phyloP scores from a whole-genome alignment of 2,888 invertebrate genomes.

The Prosopocoilus inquinatus region DNA sequence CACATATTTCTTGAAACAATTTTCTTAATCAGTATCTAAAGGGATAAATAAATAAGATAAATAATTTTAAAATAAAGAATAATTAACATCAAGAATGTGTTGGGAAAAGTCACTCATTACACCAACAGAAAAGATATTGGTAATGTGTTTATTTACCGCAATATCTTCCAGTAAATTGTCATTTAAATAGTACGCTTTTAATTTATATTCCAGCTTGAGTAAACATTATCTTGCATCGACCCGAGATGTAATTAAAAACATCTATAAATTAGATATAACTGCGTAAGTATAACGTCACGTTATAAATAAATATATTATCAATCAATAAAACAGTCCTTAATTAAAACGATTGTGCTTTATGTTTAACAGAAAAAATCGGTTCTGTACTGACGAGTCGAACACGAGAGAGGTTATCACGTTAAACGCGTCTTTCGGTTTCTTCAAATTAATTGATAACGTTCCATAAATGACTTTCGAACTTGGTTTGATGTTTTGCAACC shows the following conservation, averaged over 20 bases:
- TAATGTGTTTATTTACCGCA: too few species aligned
- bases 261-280: background rate
- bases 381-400: background rate
- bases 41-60: too few species aligned
- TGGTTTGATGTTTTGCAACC: background rate
- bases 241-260: background rate
- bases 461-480: background rate
- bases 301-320: background rate
- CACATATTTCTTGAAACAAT: too few species aligned
- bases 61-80: too few species aligned
- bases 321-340: background rate
- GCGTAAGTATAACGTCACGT: background rate
- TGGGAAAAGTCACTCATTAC: too few species aligned
- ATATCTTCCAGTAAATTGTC: too few species aligned
- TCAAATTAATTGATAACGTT: background rate
- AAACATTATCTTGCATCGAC: too few species aligned
- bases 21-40: too few species aligned
- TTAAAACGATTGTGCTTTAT: background rate
- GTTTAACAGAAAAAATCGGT: background rate
- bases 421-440: constrained; percentile 1
- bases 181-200: too few species aligned
- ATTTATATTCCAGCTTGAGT: too few species aligned
- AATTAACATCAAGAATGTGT: too few species aligned
- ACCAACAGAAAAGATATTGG: too few species aligned
- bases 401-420: background rate